phyloP scores from a whole-genome alignment of 2,888 invertebrate species.

The Pandemis cinnamomeana region DNA sequence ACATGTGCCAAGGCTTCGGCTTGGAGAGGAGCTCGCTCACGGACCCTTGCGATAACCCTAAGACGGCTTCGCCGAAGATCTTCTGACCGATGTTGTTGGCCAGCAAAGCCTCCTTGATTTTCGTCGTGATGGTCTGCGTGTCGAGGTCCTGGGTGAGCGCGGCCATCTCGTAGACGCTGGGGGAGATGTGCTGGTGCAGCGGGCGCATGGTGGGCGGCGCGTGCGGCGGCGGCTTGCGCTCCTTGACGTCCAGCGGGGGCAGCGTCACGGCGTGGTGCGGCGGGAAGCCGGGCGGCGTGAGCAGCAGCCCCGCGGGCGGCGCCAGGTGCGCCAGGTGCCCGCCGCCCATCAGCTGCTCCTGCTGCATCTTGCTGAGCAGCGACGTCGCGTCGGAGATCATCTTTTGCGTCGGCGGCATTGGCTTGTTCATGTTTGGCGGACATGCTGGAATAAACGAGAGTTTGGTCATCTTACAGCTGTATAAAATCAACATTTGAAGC shows the following conservation, averaged over 20 bases:
- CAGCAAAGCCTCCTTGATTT: slow-evolving; percentile 97
- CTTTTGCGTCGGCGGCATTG: slow-evolving; percentile 91
- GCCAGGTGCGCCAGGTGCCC: slow-evolving; percentile 82
- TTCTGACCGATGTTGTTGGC: slow-evolving; percentile 99
- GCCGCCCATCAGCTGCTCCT: slow-evolving; percentile 86
- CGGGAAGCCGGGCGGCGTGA: slow-evolving; percentile 91
- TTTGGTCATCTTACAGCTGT: not conserved
- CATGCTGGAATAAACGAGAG: slow-evolving; percentile 80
- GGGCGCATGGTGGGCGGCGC: slow-evolving; percentile 87
- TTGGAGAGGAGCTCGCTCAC: slow-evolving; percentile 98
- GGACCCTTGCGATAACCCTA: slow-evolving; percentile 98
- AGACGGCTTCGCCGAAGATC: slow-evolving; percentile 98
- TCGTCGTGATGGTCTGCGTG: slow-evolving; percentile 97
- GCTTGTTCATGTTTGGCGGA: slow-evolving; percentile 87
- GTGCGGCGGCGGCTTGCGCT: slow-evolving; percentile 84
- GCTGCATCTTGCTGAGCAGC: slow-evolving; percentile 88
- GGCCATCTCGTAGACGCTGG: slow-evolving; percentile 99
- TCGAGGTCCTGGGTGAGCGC: slow-evolving; percentile 98
- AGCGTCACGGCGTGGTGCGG: slow-evolving; percentile 89
- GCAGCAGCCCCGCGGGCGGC: slow-evolving; percentile 86
- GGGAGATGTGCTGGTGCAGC: slow-evolving; percentile 93
- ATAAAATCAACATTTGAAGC: not conserved
- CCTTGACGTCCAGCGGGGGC: slow-evolving; percentile 86
- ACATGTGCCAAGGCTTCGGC: slow-evolving; percentile 99
- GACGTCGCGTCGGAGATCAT: slow-evolving; percentile 90